These are phyloP conservation scores for Aldabrachelys gigantea DNA, from an alignment of 2,113 vertebrate genomes.

Conservation along the genomic window DNA sequence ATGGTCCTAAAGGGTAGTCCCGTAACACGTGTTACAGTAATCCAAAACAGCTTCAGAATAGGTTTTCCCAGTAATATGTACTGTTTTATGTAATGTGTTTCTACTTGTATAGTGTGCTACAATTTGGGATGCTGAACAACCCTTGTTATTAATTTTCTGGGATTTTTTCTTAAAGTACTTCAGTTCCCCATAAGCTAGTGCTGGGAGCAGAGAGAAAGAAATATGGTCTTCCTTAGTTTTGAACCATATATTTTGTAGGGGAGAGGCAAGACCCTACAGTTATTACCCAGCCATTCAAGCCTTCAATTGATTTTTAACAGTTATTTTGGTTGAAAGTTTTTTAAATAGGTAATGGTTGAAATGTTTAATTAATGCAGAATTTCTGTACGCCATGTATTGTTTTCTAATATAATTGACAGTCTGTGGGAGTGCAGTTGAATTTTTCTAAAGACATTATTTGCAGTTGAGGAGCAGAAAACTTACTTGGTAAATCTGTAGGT, in stretches of 20 bases:
- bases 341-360: background rate
- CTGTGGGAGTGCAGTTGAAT: background rate
- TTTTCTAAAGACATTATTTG: slow-evolving; percentile 3
- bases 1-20: background rate
- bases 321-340: background rate
- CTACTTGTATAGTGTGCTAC: background rate
- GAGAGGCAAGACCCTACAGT: background rate
- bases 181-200: background rate
- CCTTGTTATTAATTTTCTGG: background rate
- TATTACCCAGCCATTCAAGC: rapidly evolving
- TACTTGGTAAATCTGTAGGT: background rate
- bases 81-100: background rate
- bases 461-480: background rate
- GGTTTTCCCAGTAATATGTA: background rate
- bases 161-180: background rate
- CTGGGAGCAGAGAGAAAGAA: background rate
- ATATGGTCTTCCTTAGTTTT: background rate
- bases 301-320: background rate
- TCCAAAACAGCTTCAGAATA: background rate
- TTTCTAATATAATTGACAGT: background rate
- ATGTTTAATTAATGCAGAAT: background rate
- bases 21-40: background rate
- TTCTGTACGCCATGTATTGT: rapidly evolving
- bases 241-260: background rate
- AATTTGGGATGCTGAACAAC: background rate